Percentiles rank a stretch among this genome's conserved stretches.
Conservation (phyloP, 1,140 invertebrate genomes). For the Eupristina koningsbergeri region DNA sequence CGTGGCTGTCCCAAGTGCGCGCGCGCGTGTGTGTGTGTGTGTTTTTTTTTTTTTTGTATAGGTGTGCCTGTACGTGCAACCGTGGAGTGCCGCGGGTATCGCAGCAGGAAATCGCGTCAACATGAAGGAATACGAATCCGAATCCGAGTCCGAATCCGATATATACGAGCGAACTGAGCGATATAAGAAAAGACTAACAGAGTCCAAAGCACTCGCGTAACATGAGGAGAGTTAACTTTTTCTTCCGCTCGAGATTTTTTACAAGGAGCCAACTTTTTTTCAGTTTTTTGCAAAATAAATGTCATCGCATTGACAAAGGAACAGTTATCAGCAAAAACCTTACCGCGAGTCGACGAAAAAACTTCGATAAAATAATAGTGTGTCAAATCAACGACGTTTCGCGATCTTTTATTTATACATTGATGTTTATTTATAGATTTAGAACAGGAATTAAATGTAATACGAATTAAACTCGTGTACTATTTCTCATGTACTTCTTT, state of each 20-base stretch:
- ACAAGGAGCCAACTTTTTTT: not conserved
- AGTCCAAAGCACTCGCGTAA: slow-evolving; percentile 1
- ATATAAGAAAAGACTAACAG: slow-evolving; percentile 8
- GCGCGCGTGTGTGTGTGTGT: not conserved
- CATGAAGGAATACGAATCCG: slow-evolving; percentile 29
- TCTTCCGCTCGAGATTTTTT: not conserved
- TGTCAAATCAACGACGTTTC: not conserved
- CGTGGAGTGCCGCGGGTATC: not conserved
- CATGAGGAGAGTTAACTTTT: slow-evolving; percentile 1
- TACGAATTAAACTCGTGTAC: not conserved
- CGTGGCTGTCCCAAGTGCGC: not conserved
- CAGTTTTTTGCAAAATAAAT: not conserved
- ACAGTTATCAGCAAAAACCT: not conserved
- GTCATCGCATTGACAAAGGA: not conserved
- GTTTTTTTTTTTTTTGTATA: too few relatives aligned
- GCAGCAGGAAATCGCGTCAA: slow-evolving; percentile 43
- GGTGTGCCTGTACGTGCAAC: not conserved
- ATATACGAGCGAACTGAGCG: not conserved
- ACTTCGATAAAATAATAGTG: not conserved
- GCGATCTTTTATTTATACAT: not conserved
- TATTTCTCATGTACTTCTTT: not conserved
- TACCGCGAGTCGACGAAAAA: not conserved
- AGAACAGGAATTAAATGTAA: not conserved
- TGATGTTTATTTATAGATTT: not conserved
- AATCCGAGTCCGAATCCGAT: too few relatives aligned